These are phyloP conservation scores for Phlogophora meticulosa DNA, from an alignment of 2,888 invertebrate species.

Conservation along the genomic window DNA sequence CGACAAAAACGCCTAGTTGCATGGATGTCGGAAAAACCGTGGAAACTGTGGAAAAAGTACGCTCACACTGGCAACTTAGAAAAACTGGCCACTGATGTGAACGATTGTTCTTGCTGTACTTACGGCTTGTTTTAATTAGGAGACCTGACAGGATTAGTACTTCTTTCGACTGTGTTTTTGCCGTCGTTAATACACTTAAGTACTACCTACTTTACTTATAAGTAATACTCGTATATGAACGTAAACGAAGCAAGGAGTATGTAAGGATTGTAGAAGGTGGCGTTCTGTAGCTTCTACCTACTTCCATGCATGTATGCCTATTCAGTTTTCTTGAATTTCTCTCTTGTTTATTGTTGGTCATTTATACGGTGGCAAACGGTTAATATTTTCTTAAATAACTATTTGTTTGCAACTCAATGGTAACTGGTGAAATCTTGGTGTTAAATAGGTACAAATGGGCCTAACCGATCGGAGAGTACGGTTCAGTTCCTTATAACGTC, in stretches of 20 bases:
- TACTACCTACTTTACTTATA: too few relatives aligned
- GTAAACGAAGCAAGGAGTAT: too few relatives aligned
- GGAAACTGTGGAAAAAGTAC: slow-evolving; percentile 87
- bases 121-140: slow-evolving; percentile 56
- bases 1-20: slow-evolving; percentile 74
- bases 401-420: too few relatives aligned
- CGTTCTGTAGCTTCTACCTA: too few relatives aligned
- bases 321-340: slow-evolving; percentile 2
- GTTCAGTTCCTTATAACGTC: too few relatives aligned
- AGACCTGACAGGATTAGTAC: slow-evolving; percentile 20
- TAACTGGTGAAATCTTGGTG: too few relatives aligned
- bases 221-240: too few relatives aligned
- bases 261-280: too few relatives aligned
- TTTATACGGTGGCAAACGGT: neutral
- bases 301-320: too few relatives aligned
- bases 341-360: neutral
- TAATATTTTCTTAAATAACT: neutral
- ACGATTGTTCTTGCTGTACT: slow-evolving; percentile 54
- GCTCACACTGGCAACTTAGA: slow-evolving; percentile 80
- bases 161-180: slow-evolving; percentile 12
- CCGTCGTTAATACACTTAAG: too few relatives aligned
- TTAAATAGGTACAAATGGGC: too few relatives aligned
- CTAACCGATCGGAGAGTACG: too few relatives aligned
- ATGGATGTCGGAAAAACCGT: slow-evolving; percentile 86
- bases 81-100: slow-evolving; percentile 70